Conservation (phyloP, 2,888 invertebrate genomes). For the Abscondita cerata region DNA sequence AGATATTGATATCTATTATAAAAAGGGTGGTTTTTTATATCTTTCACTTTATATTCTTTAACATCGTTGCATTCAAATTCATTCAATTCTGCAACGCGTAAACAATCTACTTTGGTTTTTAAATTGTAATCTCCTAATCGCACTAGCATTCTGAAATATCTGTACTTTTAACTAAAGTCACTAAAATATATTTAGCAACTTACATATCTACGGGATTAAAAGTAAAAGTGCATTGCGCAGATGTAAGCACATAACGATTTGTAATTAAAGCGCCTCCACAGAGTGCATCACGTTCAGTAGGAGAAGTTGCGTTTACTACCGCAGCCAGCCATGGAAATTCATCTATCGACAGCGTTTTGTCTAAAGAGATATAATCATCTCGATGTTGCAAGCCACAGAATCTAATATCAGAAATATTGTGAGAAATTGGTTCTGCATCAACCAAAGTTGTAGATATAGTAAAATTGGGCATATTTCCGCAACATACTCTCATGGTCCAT, state of each 20-base stretch:
- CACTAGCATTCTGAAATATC: neutral
- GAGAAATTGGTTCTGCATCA: neutral
- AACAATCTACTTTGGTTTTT: neutral
- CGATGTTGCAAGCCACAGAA: neutral
- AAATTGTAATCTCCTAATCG: no score
- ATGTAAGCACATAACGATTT: neutral
- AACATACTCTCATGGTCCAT: neutral
- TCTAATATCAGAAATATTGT: neutral
- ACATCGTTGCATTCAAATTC: neutral
- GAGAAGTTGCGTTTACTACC: neutral
- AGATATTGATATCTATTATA: neutral
- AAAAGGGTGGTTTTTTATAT: slow-evolving; percentile 1
- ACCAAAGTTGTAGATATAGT: neutral
- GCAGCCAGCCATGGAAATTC: slow-evolving; percentile 4
- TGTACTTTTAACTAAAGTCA: no score
- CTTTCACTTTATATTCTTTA: neutral
- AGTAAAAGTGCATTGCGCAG: neutral
- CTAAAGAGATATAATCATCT: neutral
- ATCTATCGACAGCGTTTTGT: neutral
- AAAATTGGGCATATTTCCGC: neutral
- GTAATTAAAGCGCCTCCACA: slow-evolving; percentile 1
- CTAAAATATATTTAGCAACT: neutral
- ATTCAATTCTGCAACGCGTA: neutral
- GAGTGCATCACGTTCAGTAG: neutral
- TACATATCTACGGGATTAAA: neutral